A percentile compares a stretch with the other conserved stretches of the same genome.
phyloP scores from a whole-genome alignment of 1,140 invertebrate species.

The Sitobion miscanthi region DNA sequence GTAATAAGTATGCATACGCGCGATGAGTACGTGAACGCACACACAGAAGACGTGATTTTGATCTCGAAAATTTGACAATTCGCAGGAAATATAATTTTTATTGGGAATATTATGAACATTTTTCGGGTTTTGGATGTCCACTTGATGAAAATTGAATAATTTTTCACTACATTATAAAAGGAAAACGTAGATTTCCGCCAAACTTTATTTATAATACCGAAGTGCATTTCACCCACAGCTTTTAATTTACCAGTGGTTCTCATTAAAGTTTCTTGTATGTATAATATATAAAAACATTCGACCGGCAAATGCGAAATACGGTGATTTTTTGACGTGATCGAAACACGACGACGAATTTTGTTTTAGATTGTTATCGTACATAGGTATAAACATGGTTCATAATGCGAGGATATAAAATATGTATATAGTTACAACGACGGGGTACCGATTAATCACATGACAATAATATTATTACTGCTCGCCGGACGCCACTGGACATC shows the following conservation, averaged over 20 bases:
- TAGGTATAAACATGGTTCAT: neutral
- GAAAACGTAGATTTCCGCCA: neutral
- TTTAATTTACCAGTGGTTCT: neutral
- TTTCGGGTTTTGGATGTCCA: neutral
- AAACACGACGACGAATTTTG: neutral
- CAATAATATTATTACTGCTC: conserved; percentile 19
- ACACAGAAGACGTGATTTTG: neutral
- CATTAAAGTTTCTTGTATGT: neutral
- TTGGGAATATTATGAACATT: neutral
- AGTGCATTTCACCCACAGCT: neutral
- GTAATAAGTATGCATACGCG: too few relatives aligned
- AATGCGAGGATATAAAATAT: neutral
- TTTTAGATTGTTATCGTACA: conserved; percentile 8
- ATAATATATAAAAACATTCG: neutral
- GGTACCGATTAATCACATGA: conserved; percentile 48
- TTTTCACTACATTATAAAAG: neutral
- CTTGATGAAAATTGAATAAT: neutral
- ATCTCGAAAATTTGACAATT: neutral
- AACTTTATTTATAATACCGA: neutral
- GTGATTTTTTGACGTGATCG: neutral
- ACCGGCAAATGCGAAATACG: neutral
- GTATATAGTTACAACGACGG: neutral
- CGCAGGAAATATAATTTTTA: neutral
- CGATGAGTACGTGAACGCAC: too few relatives aligned
- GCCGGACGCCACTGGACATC: neutral